Percentiles rank a stretch among this genome's conserved stretches.
Evolutionary conservation across 2,797 vertebrate species (phyloP).

Genomic region (Steatocranus sp.): DNA sequence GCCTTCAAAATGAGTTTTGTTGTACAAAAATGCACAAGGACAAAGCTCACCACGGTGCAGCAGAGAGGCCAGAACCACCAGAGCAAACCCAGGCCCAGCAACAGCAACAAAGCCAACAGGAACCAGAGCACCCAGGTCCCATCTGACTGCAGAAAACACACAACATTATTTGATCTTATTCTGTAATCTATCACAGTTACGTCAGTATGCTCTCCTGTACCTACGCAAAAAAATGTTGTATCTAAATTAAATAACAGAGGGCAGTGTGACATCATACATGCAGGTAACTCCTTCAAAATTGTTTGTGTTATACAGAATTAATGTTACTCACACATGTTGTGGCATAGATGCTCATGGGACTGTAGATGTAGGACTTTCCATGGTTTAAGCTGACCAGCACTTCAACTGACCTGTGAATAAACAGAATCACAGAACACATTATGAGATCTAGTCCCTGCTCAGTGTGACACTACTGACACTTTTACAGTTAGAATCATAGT

Average conservation of each 20-base stretch:
- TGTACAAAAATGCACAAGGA: background rate
- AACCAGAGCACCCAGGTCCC: slow-evolving; percentile 82
- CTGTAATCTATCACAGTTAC: background rate
- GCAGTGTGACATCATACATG: background rate
- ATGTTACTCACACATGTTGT: slow-evolving; percentile 87
- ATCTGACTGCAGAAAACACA: slow-evolving; percentile 73
- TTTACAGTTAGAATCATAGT: background rate
- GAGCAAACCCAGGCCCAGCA: slow-evolving; percentile 71
- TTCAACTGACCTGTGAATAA: slow-evolving; percentile 80
- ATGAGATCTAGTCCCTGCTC: background rate
- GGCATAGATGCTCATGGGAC: slow-evolving; percentile 84
- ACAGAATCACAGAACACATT: background rate
- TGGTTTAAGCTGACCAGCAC: slow-evolving; percentile 91
- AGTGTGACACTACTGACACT: background rate
- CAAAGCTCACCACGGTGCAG: slow-evolving; percentile 92
- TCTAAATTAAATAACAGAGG: background rate
- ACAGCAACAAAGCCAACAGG: slow-evolving; percentile 82
- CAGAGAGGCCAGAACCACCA: slow-evolving; percentile 95
- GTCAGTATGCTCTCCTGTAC: background rate
- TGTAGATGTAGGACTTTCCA: slow-evolving; percentile 86
- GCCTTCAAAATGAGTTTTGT: background rate
- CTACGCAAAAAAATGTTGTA: background rate
- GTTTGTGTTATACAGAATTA: background rate
- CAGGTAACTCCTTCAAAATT: background rate
- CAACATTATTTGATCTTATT: background rate